phyloP scores from a whole-genome alignment of 1,140 invertebrate species.

The Potamilus streckersoni region DNA sequence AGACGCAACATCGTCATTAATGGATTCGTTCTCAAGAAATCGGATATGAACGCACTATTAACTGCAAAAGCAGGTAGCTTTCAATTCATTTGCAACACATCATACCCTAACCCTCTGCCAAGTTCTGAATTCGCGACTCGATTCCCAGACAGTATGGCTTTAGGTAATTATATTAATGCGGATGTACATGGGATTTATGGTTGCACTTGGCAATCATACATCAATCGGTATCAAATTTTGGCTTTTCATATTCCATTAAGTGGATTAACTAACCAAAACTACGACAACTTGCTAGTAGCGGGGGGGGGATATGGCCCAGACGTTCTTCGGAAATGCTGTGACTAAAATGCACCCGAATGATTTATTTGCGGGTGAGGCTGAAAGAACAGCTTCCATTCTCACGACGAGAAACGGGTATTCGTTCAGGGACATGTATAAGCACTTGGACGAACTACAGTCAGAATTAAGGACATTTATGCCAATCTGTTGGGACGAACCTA shows the following conservation, averaged over 20 bases:
- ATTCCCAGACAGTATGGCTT: constrained; percentile 19
- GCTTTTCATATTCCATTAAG: constrained; percentile 25
- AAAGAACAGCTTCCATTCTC: constrained; percentile 11
- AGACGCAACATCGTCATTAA: constrained; percentile 16
- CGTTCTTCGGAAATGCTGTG: constrained; percentile 19
- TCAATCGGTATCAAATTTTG: constrained; percentile 10
- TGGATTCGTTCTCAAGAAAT: constrained; percentile 20
- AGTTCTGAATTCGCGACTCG: background rate
- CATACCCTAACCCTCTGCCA: background rate
- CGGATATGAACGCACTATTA: background rate
- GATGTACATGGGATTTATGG: constrained; percentile 14
- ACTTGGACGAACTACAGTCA: constrained; percentile 2
- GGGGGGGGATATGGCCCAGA: constrained; percentile 11
- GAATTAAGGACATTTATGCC: background rate
- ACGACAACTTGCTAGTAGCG: constrained; percentile 28
- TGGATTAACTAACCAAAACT: constrained; percentile 19
- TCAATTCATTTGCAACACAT: background rate
- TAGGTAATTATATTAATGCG: constrained; percentile 15
- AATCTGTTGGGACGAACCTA: background rate
- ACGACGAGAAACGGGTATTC: constrained; percentile 12
- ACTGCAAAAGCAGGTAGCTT: too few relatives aligned
- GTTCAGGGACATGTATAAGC: constrained; percentile 1
- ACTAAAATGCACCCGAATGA: constrained; percentile 23
- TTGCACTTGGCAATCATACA: constrained; percentile 16
- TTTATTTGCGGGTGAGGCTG: constrained; percentile 15